Base-by-base conservation (phyloP, 2,888 invertebrate species). In the Gnatocerus cornutus region DNA sequence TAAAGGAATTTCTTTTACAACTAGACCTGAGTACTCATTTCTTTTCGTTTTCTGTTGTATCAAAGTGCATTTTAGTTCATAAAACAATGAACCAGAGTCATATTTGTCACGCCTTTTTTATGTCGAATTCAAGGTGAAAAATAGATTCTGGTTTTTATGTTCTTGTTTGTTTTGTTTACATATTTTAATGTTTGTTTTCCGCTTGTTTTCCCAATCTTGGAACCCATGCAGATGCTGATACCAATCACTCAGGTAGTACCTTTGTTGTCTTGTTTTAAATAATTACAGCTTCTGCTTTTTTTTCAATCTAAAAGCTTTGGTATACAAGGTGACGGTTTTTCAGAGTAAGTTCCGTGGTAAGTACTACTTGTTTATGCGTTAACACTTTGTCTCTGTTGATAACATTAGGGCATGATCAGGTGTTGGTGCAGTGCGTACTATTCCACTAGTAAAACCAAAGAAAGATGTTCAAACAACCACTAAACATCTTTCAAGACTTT, bases 161-260 rank as follows among this genome's bases (percentile, higher is more conserved):
- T 68, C 59, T 70, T 72, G 55, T 78, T 77, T 79, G 77, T 78
- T 76, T 55, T 52, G 37, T 63, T 69, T 53, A 70, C 68, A 30
- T 77, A 74, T 77, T 77, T 78, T 71, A 65, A 71, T 64, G 59
- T 59, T 68, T 68, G 48, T 68, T 72, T 77, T 79, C 73, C 73
- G 79, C 78, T 78, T 83, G 81, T 81, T 80, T 76, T 81, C 41
- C 13, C 41, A 80, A 80, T 79, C 76, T 80, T 77, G 78, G 75
- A 75, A 76, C 75, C 76, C 78, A 76, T 78, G 78, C 82, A 82
- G 83, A 83, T 73, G 78, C 83, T 77, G 84, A 84, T 77, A 79
- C 78, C 77, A 81, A 79, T 75, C 82, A 81, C 76, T 74, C 84
- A 85, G 83, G 84, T 86, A 84, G 81, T 83, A 83, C 78, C 78